These are phyloP conservation scores for Propithecus perrieri DNA, from an alignment of 2,797 vertebrate species.

Conservation along the genomic window DNA sequence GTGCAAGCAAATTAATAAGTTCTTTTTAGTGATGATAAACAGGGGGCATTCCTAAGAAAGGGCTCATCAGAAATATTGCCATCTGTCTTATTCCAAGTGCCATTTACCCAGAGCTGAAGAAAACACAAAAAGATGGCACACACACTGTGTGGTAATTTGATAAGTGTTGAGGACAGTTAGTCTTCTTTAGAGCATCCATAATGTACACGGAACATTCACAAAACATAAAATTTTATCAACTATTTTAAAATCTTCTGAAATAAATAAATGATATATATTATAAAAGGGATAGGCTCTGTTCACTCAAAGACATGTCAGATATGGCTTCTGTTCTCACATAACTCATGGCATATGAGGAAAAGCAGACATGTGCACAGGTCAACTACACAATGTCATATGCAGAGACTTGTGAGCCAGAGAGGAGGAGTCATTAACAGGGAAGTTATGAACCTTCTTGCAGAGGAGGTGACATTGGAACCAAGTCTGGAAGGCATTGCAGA, in stretches of 20 bases:
- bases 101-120: background rate
- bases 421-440: background rate
- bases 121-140: background rate
- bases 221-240: background rate
- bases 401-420: background rate
- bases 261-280: background rate
- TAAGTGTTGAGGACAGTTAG: background rate
- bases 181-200: background rate
- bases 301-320: background rate
- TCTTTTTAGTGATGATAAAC: background rate
- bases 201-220: background rate
- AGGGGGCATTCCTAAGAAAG: background rate
- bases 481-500: background rate
- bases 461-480: background rate
- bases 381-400: background rate
- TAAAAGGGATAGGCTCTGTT: background rate
- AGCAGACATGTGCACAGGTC: background rate
- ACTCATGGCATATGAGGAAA: background rate
- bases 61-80: background rate
- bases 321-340: background rate
- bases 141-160: background rate
- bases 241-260: background rate
- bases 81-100: background rate
- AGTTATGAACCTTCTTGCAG: background rate
- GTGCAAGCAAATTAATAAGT: conserved; percentile 2